Base-by-base conservation (phyloP, 2,113 vertebrate species). In the Nerophis lumbriciformis region DNA sequence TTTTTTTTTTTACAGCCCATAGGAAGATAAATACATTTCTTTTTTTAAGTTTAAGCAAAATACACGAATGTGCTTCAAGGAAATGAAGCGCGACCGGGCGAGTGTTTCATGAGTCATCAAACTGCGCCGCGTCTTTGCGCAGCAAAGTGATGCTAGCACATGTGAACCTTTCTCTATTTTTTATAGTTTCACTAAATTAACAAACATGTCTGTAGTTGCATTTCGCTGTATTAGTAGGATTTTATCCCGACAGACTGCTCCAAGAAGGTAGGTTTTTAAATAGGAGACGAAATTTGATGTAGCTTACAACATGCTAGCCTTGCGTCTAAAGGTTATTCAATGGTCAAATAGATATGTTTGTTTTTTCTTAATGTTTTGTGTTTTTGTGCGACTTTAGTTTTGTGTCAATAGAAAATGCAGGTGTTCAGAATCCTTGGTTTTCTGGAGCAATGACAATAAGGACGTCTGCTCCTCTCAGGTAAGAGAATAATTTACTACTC, bases 381-480 rank as follows among this genome's bases (percentile, higher is more conserved):
- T 35, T 61, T 1, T 4, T 49, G 6, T 66, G 36, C 56, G 21
- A 6, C 72, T 79, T 3, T 64, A 95, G 94, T 36, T 72, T 85
- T 4, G 48, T 85, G 38, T 69, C 80, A 15, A 73, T 75, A 69
- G 86, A 78, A 69, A 50, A 55, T n/a, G 49, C 53, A 1, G 61
- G 60, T 55, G 86, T 82, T 69, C 80, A 67, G 4, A 84, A 67
- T 62, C 93, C 92, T 49, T 94, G 93, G 90, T 89, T 91, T 74
- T 76, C 84, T 4, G 88, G 94, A 0, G 47, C 93, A 68, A 67
- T 95, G 75, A 88, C 85, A 0, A 54, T 92, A 57, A 88, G 90
- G 78, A 90, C 88, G 0, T 90, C 92, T 15, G 71, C 92, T 36
- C 92, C 95, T 0, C 57, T 91, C 65, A 94, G 95, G 96, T 98